Evolutionary conservation across 2,888 invertebrate species (phyloP), one percentile per base, ranked within the genome.

Genomic region (Dicycla oo): DNA sequence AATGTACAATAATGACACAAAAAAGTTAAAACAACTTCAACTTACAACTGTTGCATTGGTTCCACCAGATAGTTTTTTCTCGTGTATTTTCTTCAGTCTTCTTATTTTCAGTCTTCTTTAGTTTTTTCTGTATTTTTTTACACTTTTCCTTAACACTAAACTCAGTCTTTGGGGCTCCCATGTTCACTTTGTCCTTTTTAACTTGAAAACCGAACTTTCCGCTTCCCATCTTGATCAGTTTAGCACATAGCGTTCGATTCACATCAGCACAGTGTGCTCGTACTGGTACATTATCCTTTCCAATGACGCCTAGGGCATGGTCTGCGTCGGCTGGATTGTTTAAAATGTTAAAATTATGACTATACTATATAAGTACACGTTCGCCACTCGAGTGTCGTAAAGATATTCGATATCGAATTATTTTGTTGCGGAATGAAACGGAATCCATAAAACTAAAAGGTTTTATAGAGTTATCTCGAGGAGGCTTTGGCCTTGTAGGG

Each of bases 1-100:
- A 81, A 34, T 49, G 20, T 60, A 75, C 49, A 23, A 5, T 26
- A 62, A 64, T 65, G n/a, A 3, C n/a, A 51, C 47, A 72, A 53
- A 62, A 67, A 58, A 54, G 26, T 70, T 20, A 69, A 60, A 75
- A 64, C 53, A 73, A 58, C 30, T 76, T 70, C 58, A 89, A 95
- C 96, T 96, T 90, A 96, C 96, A 90, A 86, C 94, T 93, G 87
- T 90, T 94, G 89, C 95, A 95, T 86, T 96, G 95, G 78, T 95
- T 95, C 96, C 96, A 96, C 96, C 96, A 96, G 82, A 96, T 95
- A 45, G 92, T 94, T 89, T 96, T 96, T 87, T 96, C 95, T 73
- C 91, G 93, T 71, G 89, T 86, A 53, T 89, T 88, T 63, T 80
- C 88, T 87, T 94, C 95, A 95, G 95, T 95, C 94, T 95, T 94